A percentile compares a stretch with the other conserved stretches of the same genome.
Conservation (phyloP, 2,888 invertebrate species). For the Lasius fuliginosus region DNA sequence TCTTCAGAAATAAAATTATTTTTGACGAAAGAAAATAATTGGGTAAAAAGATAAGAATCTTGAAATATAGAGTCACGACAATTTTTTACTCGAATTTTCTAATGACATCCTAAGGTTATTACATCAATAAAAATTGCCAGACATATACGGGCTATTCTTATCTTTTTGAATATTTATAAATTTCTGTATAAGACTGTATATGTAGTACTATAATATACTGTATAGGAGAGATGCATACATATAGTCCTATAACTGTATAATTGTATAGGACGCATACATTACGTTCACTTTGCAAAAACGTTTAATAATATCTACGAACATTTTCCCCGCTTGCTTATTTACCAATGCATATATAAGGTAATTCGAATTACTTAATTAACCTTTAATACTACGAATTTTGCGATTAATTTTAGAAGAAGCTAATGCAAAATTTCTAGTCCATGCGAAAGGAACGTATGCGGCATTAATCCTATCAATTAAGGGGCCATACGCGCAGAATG, state of each 20-base stretch:
- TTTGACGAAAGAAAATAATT: not conserved
- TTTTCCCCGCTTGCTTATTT: constrained; percentile 3
- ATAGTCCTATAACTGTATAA: not conserved
- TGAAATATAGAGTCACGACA: not conserved
- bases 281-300: not conserved
- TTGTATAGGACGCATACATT: not conserved
- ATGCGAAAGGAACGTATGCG: not conserved
- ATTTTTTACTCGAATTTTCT: constrained; percentile 4
- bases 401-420: constrained; percentile 15
- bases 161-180: not conserved
- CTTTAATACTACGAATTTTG: constrained; percentile 13
- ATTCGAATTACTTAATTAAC: not conserved
- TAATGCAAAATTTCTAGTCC: not conserved
- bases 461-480: constrained; percentile 22
- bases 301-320: constrained; percentile 26
- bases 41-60: not conserved
- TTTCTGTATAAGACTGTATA: not conserved
- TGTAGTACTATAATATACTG: no score
- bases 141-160: not conserved
- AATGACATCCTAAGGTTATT: not conserved
- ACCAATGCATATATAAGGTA: not conserved
- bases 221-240: no score
- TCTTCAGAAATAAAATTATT: not conserved
- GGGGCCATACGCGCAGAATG: not conserved
- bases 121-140: not conserved